Evolutionary conservation across 2,797 vertebrate species (phyloP).

Genomic region (Pangasius djambal): DNA sequence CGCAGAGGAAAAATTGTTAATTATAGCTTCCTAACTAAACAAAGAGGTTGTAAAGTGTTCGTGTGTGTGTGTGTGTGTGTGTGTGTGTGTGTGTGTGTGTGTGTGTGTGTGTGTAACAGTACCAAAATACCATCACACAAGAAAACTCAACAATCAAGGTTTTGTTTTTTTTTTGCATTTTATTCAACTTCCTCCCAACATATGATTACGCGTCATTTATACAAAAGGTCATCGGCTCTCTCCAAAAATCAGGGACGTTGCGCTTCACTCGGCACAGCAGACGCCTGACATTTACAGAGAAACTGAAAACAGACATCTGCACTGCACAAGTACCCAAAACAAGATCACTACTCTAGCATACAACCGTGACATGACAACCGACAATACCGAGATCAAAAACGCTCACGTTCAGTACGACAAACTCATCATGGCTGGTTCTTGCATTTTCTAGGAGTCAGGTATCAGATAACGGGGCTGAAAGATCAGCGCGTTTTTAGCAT

Average conservation of each 20-base stretch:
- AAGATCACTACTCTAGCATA: slow-evolving; percentile 37
- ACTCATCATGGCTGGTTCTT: not conserved
- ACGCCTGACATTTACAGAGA: slow-evolving; percentile 29
- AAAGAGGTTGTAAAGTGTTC: no score
- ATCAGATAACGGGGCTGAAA: not conserved
- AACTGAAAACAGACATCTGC: slow-evolving; percentile 36
- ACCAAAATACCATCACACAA: not conserved
- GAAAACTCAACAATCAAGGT: not conserved
- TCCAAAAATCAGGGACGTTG: not conserved
- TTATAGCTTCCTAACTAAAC: not conserved
- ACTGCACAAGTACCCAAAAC: slow-evolving; percentile 45
- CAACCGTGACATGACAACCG: slow-evolving; percentile 8
- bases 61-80: no score
- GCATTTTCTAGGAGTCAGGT: not conserved
- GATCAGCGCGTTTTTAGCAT: not conserved
- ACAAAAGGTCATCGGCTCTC: slow-evolving; percentile 44
- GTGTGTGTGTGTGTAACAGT: no score
- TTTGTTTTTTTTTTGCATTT: slow-evolving; percentile 21
- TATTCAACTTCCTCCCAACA: slow-evolving; percentile 25
- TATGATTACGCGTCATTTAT: slow-evolving; percentile 26
- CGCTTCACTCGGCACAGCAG: not conserved
- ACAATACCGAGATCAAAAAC: not conserved
- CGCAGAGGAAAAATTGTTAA: not conserved
- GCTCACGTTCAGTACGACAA: not conserved
- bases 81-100: no score